Base-by-base conservation (phyloP, 1,140 invertebrate species). In the Conus ventricosus region DNA sequence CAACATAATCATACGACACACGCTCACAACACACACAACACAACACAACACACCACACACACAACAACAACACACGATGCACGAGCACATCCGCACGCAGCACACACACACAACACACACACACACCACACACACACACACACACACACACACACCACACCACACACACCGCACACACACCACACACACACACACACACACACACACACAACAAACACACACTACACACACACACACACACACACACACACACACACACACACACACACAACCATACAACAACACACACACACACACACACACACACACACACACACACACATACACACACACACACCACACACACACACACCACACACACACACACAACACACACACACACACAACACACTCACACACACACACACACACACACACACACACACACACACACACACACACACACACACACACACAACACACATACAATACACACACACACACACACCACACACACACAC, bases 401-500 rank as follows among this genome's bases (percentile, higher is more conserved):
- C 71, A 25, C n/a, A 75, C 71, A 25, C 71, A 75, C 71, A 75
- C 71, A n/a, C 71, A 75, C n/a, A 75, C 71, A 75, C 71, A 75
- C 71, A 25, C 71, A n/a, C 71, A 25, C 71, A 75, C 71, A 23
- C 71, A 75, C 71, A 25, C 71, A n/a, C 71, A 4, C 71, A 75
- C n/a, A 25, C 71, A 75, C 71, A 25, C 71, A 75, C 71, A 25
- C 71, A 75, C n/a, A n/a, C 71, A 75, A 25, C 71, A n/a, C 71
- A 20, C 71, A n/a, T 6, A n/a, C 71, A n/a, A n/a, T n/a, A n/a
- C 71, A 75, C 71, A 25, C 71, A n/a, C 71, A 20, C 71, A n/a
- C 71, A n/a, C 71, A n/a, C 71, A n/a, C 71, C 71, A 75, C n/a
- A 75, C 71, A 75, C 71, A 75, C n/a, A n/a, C 71, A 75, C n/a